These are phyloP conservation scores for Pomacea maculata DNA, from an alignment of 1,140 invertebrate genomes.

Conservation along the genomic window DNA sequence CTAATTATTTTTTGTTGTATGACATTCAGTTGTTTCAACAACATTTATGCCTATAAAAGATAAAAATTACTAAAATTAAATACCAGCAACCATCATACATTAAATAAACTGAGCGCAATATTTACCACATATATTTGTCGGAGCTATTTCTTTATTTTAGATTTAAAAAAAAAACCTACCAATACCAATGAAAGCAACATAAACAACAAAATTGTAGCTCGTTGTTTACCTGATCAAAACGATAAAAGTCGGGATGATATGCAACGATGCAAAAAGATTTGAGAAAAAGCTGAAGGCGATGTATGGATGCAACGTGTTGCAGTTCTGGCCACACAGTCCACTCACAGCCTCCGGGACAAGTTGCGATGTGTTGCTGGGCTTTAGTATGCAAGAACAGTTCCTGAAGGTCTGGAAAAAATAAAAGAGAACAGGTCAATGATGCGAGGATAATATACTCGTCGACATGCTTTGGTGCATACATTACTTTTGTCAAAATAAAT, in stretches of 20 bases:
- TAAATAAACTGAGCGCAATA: too few species aligned
- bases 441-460: not conserved
- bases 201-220: too few species aligned
- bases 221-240: constrained; percentile 36
- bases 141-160: too few species aligned
- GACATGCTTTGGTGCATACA: not conserved
- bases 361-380: constrained; percentile 23
- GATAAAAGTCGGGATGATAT: constrained; percentile 38
- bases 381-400: constrained; percentile 4
- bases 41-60: too few species aligned
- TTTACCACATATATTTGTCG: too few species aligned
- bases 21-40: too few species aligned
- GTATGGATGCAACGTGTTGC: constrained; percentile 28
- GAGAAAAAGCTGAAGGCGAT: constrained; percentile 31
- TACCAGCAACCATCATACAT: too few species aligned
- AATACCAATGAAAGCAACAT: too few species aligned
- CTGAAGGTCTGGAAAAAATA: constrained; percentile 15
- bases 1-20: too few species aligned
- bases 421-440: not conserved
- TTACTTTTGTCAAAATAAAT: not conserved
- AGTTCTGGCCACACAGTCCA: constrained; percentile 36
- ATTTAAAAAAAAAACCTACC: too few species aligned
- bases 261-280: constrained; percentile 25
- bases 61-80: too few species aligned
- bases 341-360: constrained; percentile 18